Percentiles rank a stretch among this genome's conserved stretches.
Evolutionary conservation across 2,797 vertebrate species (phyloP).

Genomic region (Protonibea diacanthus): DNA sequence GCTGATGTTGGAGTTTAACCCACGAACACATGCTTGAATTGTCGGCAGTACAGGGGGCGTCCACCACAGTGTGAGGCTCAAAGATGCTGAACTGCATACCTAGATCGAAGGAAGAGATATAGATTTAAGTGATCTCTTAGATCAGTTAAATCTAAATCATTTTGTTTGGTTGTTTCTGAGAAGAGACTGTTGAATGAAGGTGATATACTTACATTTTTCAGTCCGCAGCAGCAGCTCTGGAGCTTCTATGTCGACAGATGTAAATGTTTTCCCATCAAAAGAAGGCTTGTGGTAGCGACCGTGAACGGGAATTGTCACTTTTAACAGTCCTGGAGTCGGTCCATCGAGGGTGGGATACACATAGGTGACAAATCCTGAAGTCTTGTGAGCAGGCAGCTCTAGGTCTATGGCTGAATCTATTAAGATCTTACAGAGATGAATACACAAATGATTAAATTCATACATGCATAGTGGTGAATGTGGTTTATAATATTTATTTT

Average conservation of each 20-base stretch:
- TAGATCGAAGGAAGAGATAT: constrained; percentile 43
- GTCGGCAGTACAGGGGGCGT: constrained; percentile 78
- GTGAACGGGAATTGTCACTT: constrained; percentile 88
- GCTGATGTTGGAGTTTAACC: constrained; percentile 73
- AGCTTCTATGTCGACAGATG: constrained; percentile 77
- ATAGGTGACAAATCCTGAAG: constrained; percentile 81
- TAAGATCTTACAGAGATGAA: constrained; percentile 81
- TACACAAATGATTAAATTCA: neutral
- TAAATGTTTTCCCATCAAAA: constrained; percentile 42
- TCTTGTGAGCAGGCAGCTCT: constrained; percentile 91
- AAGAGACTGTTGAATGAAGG: neutral
- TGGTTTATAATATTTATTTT: neutral
- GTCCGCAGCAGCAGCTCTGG: constrained; percentile 88
- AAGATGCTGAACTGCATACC: constrained; percentile 57
- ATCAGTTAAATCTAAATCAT: neutral
- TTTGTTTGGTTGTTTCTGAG: neutral
- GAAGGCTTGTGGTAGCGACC: constrained; percentile 91
- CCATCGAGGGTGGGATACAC: constrained; percentile 81
- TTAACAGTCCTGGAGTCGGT: constrained; percentile 69
- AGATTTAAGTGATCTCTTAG: neutral
- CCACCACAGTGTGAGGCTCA: constrained; percentile 45
- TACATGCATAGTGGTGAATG: constrained; percentile 11
- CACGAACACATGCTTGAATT: constrained; percentile 84
- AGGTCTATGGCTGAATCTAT: constrained; percentile 86
- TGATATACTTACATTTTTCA: constrained; percentile 84